phyloP scores from a whole-genome alignment of 2,888 invertebrate genomes.

The Periphyllus acericola region DNA sequence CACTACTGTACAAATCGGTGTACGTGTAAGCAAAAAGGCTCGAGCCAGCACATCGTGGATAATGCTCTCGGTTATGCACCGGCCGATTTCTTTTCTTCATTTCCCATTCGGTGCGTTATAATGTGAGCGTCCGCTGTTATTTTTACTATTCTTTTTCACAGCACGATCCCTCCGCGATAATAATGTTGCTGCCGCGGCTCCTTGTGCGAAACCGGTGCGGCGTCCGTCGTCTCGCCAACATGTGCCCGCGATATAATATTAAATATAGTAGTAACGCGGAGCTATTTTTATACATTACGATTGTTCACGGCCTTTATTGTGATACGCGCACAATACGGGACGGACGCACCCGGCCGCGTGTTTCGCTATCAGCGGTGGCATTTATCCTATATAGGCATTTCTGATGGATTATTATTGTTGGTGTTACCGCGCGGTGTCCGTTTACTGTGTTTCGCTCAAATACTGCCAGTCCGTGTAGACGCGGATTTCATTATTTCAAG shows the following conservation, averaged over 20 bases:
- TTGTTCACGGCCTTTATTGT: neutral
- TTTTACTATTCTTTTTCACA: conserved; percentile 39
- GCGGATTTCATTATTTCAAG: too few relatives aligned
- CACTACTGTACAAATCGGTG: neutral
- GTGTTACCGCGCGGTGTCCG: too few relatives aligned
- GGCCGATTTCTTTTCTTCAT: conserved; percentile 40
- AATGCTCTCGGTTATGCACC: neutral
- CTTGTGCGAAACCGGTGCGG: conserved; percentile 7
- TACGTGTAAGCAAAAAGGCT: conserved; percentile 16
- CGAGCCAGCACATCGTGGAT: neutral
- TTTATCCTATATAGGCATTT: too few relatives aligned
- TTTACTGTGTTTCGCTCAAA: too few relatives aligned
- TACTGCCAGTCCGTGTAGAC: too few relatives aligned
- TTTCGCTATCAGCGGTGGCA: too few relatives aligned
- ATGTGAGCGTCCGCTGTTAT: neutral
- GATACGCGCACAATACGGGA: neutral
- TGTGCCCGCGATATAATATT: neutral
- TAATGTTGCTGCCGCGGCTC: conserved; percentile 4
- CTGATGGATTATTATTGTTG: too few relatives aligned
- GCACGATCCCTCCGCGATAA: neutral
- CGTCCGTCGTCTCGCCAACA: neutral
- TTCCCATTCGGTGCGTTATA: conserved; percentile 2
- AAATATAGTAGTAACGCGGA: too few relatives aligned
- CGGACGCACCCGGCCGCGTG: too few relatives aligned
- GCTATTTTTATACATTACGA: neutral